Evolutionary conservation across 2,888 invertebrate species (phyloP).

Genomic region (Eupithecia tripunctaria): DNA sequence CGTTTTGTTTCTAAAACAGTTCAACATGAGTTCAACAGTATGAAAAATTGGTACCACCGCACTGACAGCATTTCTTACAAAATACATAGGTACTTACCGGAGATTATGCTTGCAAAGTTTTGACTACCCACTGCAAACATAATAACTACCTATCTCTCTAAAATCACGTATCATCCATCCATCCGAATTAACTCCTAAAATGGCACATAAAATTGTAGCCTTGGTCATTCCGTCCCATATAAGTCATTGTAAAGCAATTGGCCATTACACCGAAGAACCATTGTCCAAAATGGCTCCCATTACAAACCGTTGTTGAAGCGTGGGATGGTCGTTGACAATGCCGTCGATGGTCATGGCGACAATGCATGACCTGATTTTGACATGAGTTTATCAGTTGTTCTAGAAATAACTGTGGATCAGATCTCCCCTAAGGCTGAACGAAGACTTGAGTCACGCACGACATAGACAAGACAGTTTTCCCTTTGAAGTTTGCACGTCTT

Average conservation of each 20-base stretch:
- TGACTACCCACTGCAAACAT: neutral
- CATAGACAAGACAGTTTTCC: neutral
- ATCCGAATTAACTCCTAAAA: neutral
- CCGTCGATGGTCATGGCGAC: constrained; percentile 20
- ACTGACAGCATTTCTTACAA: neutral
- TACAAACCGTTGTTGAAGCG: constrained; percentile 23
- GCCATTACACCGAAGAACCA: constrained; percentile 19
- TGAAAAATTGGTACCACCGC: neutral
- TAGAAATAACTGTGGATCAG: neutral
- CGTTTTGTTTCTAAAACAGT: neutral
- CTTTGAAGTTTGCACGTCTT: too few relatives aligned
- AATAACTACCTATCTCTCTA: neutral
- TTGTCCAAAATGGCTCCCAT: constrained; percentile 30
- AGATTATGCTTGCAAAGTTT: neutral
- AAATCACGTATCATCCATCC: neutral
- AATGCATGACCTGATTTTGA: constrained; percentile 5
- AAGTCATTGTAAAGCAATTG: constrained; percentile 24
- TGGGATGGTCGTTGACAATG: constrained; percentile 18
- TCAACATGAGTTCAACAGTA: too few relatives aligned
- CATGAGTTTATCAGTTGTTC: neutral
- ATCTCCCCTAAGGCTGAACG: too few relatives aligned
- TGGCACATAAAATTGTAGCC: constrained; percentile 9
- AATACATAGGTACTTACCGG: neutral
- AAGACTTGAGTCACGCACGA: too few relatives aligned
- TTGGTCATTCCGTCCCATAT: neutral